These are phyloP conservation scores for Haliaeetus leucogaster DNA, from an alignment of 2,113 vertebrate species.

Conservation along the genomic window DNA sequence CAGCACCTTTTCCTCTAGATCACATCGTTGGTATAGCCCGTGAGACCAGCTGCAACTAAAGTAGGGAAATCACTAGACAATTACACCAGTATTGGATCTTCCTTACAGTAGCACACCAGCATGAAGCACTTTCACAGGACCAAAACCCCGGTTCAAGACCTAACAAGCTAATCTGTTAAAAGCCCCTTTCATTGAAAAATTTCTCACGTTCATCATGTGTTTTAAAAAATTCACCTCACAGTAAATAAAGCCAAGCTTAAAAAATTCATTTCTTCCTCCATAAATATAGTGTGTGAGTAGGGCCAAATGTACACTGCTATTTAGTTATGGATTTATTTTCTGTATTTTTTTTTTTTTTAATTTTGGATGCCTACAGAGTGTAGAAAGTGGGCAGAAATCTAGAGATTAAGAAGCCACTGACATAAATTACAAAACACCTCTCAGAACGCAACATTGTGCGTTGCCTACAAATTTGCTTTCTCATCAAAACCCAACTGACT, in stretches of 20 bases:
- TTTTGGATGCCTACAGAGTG: not conserved
- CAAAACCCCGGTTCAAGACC: not conserved
- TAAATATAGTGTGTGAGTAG: not conserved
- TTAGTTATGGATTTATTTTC: not conserved
- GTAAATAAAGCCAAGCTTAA: not conserved
- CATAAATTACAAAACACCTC: not conserved
- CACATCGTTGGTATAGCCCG: not conserved
- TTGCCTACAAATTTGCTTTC: not conserved
- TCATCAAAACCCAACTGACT: not conserved
- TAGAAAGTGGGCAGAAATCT: not conserved
- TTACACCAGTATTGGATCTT: not conserved
- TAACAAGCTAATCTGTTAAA: not conserved
- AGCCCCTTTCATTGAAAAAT: not conserved
- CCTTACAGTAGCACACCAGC: not conserved
- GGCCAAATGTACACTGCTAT: not conserved
- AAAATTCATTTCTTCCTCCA: not conserved
- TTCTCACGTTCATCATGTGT: not conserved
- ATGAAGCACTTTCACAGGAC: not conserved
- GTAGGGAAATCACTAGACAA: not conserved
- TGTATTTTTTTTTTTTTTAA: not conserved
- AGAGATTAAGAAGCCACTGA: not conserved
- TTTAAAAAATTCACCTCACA: not conserved
- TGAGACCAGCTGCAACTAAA: not conserved
- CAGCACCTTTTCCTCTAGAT: not conserved
- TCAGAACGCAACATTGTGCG: not conserved